Evolutionary conservation across 2,888 invertebrate genomes (phyloP).

Genomic region (Ichneumon xanthorius): DNA sequence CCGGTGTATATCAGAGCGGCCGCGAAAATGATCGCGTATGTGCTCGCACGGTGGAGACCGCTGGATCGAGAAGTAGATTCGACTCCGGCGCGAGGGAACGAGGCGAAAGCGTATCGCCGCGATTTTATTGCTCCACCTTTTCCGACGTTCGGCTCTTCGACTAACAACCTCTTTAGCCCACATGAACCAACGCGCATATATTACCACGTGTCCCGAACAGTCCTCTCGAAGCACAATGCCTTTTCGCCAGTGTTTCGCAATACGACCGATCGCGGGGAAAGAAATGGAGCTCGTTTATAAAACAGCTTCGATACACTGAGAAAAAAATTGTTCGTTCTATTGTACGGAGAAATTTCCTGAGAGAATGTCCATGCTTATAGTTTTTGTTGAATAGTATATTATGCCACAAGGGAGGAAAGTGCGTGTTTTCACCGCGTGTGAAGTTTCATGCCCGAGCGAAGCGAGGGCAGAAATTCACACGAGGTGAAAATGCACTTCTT

Average conservation of each 20-base stretch:
- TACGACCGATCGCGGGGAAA: too few species aligned
- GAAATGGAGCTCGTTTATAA: too few species aligned
- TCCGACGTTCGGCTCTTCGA: not conserved
- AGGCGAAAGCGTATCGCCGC: slow-evolving; percentile 32
- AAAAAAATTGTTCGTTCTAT: too few species aligned
- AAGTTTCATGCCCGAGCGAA: too few species aligned
- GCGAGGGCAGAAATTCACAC: too few species aligned
- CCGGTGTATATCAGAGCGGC: slow-evolving; percentile 76
- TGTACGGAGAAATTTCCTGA: too few species aligned
- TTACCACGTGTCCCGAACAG: not conserved
- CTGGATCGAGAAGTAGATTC: slow-evolving; percentile 45
- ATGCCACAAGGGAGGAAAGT: too few species aligned
- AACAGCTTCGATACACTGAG: too few species aligned
- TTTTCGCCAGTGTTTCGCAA: not conserved
- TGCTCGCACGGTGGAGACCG: not conserved
- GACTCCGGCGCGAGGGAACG: slow-evolving; percentile 11
- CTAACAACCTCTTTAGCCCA: slow-evolving; percentile 12
- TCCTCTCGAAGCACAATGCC: not conserved
- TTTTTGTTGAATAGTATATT: too few species aligned
- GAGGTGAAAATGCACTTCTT: too few species aligned
- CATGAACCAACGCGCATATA: slow-evolving; percentile 3
- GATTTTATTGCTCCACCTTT: slow-evolving; percentile 45
- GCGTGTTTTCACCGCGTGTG: too few species aligned
- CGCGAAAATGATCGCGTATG: slow-evolving; percentile 78
- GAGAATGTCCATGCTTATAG: too few species aligned